Evolutionary conservation across 2,113 vertebrate genomes (phyloP).

Genomic region (Podocnemis expansa): DNA sequence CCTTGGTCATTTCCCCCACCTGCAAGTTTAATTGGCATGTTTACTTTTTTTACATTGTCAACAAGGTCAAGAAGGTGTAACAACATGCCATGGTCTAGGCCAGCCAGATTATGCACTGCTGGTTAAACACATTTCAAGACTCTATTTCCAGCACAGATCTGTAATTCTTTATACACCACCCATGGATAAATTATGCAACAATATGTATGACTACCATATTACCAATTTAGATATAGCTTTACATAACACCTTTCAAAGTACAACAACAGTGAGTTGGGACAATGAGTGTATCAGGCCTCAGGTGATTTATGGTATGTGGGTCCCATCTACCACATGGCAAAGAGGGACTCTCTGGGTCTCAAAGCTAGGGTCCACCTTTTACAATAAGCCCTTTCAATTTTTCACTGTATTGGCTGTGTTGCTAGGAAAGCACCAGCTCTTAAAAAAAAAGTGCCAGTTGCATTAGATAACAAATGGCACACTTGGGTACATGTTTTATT

Average conservation of each 20-base stretch:
- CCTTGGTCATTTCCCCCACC: background rate
- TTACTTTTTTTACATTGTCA: background rate
- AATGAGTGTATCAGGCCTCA: background rate
- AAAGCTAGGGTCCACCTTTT: no score
- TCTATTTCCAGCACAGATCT: background rate
- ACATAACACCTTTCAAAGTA: background rate
- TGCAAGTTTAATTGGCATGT: background rate
- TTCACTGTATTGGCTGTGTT: background rate
- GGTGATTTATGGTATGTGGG: background rate
- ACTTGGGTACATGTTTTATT: background rate
- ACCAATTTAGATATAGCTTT: background rate
- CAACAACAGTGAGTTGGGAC: no score
- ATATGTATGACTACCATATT: background rate
- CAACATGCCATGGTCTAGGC: background rate
- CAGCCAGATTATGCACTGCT: background rate
- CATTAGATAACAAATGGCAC: background rate
- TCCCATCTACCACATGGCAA: background rate
- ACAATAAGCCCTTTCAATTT: background rate
- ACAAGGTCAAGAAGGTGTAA: background rate
- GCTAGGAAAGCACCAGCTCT: background rate
- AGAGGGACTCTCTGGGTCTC: no score
- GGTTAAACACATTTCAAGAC: background rate
- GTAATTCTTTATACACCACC: background rate
- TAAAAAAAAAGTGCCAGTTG: background rate
- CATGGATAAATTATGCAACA: background rate